Base-by-base conservation (phyloP, 2,113 vertebrate species). In the Cisticola juncidis region DNA sequence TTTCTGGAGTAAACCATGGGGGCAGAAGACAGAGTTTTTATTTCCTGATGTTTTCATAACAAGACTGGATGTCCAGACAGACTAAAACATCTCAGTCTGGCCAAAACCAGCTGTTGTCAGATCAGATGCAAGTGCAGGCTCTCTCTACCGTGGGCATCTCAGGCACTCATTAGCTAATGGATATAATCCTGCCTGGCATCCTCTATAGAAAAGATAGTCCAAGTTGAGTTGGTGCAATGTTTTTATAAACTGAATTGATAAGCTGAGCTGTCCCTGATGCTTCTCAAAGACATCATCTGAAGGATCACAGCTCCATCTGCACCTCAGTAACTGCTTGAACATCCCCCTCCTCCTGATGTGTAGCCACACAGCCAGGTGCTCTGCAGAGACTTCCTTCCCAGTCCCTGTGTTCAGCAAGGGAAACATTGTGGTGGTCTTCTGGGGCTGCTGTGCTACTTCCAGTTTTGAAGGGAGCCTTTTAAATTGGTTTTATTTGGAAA, bases 321-420 rank as follows among this genome's bases (percentile, higher is more conserved):
- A 47, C 33, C 38, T 44, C 53, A 64, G 3, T 33, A 73, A 60
- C 36, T 81, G 35, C 48, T 81, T 8, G 9, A 5, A 74, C 1
- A 7, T 38, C 11, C 12, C 9, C 22, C 36, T 71, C 51, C 2
- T 20, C 24, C 61, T 77, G 42, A 50, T 47, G 38, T 61, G 31
- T 3, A 4, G 36, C 45, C 40, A 84, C 42, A 31, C 10, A 64
- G 35, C 50, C 0, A 0, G 17, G 7, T 74, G 42, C 3, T 44
- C 31, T 28, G 50, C 17, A 57, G n/a, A 56, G 33, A 45, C 29
- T 20, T 1, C 0, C 42, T 5, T 12, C 16, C 45, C 35, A 5
- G 4, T 62, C 19, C 7, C 47, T 44, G 2, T 14, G 14, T 26
- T 69, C 40, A 24, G 21, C 19, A 72, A 89, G 11, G 14, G 20